These are phyloP conservation scores for Drosophila imparisetae DNA, from an alignment of 2,888 invertebrate genomes.

Conservation along the genomic window DNA sequence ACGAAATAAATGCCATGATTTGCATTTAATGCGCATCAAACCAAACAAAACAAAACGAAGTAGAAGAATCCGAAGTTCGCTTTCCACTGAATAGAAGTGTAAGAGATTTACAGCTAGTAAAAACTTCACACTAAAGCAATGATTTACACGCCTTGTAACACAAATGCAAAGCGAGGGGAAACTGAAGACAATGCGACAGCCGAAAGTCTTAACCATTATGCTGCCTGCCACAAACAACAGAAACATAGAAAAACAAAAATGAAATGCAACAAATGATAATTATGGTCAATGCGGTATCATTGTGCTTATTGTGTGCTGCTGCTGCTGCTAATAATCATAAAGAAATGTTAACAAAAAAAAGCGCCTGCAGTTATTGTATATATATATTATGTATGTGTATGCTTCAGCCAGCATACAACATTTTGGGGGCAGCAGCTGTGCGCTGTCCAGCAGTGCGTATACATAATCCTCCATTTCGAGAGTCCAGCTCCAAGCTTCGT, in stretches of 20 bases:
- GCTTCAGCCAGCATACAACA: slow-evolving; percentile 21
- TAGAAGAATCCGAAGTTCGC: slow-evolving; percentile 17
- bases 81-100: slow-evolving; percentile 52
- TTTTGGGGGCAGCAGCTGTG: slow-evolving; percentile 39
- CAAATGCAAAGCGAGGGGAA: slow-evolving; percentile 9
- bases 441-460: slow-evolving; percentile 63
- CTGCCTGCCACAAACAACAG: background rate
- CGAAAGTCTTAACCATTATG: slow-evolving; percentile 28
- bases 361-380: slow-evolving; percentile 55
- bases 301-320: slow-evolving; percentile 37
- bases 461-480: slow-evolving; percentile 63
- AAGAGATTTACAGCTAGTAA: slow-evolving; percentile 45
- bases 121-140: slow-evolving; percentile 42
- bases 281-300: slow-evolving; percentile 62
- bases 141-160: slow-evolving; percentile 40
- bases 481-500: slow-evolving; percentile 25
- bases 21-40: slow-evolving; percentile 55
- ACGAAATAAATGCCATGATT: slow-evolving; percentile 53
- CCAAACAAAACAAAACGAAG: background rate
- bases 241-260: slow-evolving; percentile 30
- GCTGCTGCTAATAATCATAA: slow-evolving; percentile 46
- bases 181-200: slow-evolving; percentile 47
- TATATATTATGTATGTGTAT: slow-evolving; percentile 4
- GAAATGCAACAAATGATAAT: slow-evolving; percentile 76
- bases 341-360: slow-evolving; percentile 63